phyloP scores from a whole-genome alignment of 1,140 invertebrate genomes.

The Atta colombica region DNA sequence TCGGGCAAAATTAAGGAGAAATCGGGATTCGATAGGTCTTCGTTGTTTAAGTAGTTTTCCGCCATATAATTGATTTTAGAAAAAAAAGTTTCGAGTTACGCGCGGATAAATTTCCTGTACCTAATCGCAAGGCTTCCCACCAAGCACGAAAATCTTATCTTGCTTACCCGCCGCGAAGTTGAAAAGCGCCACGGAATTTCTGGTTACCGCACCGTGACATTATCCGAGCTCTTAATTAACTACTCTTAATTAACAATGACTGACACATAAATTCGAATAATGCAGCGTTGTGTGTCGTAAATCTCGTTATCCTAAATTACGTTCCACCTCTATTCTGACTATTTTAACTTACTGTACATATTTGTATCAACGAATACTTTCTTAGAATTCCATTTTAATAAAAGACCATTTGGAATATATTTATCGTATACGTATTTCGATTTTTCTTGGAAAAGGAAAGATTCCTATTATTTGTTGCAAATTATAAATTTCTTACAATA shows the following conservation, averaged over 20 bases:
- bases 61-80: slow-evolving; percentile 36
- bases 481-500: not conserved
- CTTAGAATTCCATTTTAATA: not conserved
- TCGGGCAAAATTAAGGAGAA: slow-evolving; percentile 10
- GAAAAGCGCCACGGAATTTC: slow-evolving; percentile 46
- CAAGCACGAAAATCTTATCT: slow-evolving; percentile 31
- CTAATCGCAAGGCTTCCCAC: not conserved
- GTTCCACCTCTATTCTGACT: not conserved
- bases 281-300: slow-evolving; percentile 7
- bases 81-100: slow-evolving; percentile 21
- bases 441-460: not conserved
- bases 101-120: slow-evolving; percentile 32
- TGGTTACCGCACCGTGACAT: slow-evolving; percentile 23
- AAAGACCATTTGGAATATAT: not conserved
- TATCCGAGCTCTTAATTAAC: slow-evolving; percentile 52
- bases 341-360: not conserved
- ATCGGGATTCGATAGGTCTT: slow-evolving; percentile 15
- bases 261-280: slow-evolving; percentile 37
- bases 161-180: not conserved
- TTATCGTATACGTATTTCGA: not conserved
- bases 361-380: not conserved
- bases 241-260: slow-evolving; percentile 40
- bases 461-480: not conserved
- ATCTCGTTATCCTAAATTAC: slow-evolving; percentile 22
- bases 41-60: slow-evolving; percentile 6